Percentiles rank a stretch among this genome's conserved stretches.
These are phyloP conservation scores for Puffinus mauretanicus DNA, from an alignment of 2,113 vertebrate genomes.

Conservation along the genomic window DNA sequence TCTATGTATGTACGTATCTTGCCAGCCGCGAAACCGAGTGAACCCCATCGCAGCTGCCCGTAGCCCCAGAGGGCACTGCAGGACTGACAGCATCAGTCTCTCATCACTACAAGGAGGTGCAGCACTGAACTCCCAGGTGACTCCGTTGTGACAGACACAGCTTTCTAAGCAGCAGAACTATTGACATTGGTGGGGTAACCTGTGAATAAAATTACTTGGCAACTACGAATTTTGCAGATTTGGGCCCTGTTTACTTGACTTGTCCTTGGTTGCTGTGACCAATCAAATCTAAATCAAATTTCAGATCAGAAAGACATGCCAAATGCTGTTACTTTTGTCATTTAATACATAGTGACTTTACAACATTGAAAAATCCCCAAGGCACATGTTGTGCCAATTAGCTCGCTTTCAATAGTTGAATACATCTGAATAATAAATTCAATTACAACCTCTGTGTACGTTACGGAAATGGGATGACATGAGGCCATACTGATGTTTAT, in stretches of 20 bases:
- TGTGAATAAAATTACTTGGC: background rate
- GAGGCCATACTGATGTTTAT: background rate
- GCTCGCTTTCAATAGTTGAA: background rate
- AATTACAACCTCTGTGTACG: background rate
- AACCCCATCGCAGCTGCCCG: rapidly evolving
- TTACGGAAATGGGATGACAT: background rate
- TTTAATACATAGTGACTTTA: background rate
- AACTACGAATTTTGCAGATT: background rate
- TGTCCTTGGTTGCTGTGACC: background rate
- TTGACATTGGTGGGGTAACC: background rate
- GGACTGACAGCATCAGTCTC: background rate
- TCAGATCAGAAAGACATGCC: background rate
- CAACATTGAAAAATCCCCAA: background rate
- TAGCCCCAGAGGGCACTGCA: background rate
- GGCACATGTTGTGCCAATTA: background rate
- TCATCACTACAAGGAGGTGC: background rate
- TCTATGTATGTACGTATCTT: background rate
- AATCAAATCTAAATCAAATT: background rate
- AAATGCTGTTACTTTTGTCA: background rate
- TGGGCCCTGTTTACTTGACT: background rate
- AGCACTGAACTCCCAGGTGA: background rate
- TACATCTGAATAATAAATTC: constrained; percentile 24
- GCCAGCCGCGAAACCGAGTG: rapidly evolving
- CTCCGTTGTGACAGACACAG: background rate
- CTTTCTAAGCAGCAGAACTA: background rate